Base-by-base conservation (phyloP, 2,888 invertebrate genomes). In the Steinernema carpocapsae region DNA sequence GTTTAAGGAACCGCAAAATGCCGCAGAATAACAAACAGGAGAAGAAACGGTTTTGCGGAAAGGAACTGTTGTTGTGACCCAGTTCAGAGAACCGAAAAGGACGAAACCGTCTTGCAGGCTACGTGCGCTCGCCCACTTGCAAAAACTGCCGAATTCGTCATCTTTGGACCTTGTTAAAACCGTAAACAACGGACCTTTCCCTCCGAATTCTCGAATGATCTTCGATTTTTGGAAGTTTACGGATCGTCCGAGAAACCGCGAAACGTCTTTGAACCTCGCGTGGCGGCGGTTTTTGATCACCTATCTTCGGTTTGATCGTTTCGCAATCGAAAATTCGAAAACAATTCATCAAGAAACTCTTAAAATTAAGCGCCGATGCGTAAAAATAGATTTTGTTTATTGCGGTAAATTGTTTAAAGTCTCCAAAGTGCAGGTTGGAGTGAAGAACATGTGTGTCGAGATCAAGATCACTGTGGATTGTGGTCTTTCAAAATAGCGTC, bases 301-400 rank as follows among this genome's bases (percentile, higher is more conserved):
- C 64, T 10, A 22, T 17, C 48, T 17, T 48, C 26, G 24, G 56
- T 56, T 64, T n/a, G 64, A 29, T 64, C 64, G 64, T 64, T 64
- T 64, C 64, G 64, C 64, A 64, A 64, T 64, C 32, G 64, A 29
- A 17, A 48, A 48, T 19, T 64, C 32, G 64, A 29, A 32, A 48
- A 48, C 48, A 48, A 48, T 48, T 19, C 48, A 19, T 48, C 19
- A 19, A 17, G n/a, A 48, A 48, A 48, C 37, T 3, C 14, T 48
- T 48, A 48, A 48, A 48, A 37, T 37, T 10, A 10, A 37, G 37
- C 48, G 43, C 43, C 10, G 43, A 43, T n/a, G n/a, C n/a, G n/a
- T n/a, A 37, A 37, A 37, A 37, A 37, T 37, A 37, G 37, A 37
- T 37, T 37, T 37, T 37, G 37, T 37, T 37, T 37, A 37, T 37